phyloP scores from a whole-genome alignment of 1,140 invertebrate genomes.

The Diploscapter pachys region DNA sequence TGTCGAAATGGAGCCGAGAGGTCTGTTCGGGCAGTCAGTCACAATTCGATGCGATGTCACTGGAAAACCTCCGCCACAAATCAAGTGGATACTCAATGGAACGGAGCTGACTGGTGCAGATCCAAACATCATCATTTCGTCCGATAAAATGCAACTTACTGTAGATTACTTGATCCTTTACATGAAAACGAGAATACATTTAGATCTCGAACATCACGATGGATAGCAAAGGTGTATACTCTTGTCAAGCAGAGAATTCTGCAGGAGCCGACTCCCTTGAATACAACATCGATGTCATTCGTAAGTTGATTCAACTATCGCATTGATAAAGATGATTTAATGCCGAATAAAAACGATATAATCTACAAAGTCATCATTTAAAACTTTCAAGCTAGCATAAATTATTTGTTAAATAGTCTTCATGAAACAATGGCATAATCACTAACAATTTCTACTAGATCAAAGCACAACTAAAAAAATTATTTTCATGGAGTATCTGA shows the following conservation, averaged over 20 bases:
- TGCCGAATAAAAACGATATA: no score
- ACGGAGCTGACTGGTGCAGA: conserved; percentile 34
- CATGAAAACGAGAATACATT: conserved; percentile 17
- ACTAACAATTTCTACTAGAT: no score
- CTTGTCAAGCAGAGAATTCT: conserved; percentile 45
- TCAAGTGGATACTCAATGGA: conserved; percentile 47
- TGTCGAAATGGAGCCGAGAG: conserved; percentile 46
- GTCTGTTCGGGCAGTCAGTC: conserved; percentile 47
- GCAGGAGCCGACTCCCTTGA: conserved; percentile 48
- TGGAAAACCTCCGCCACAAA: conserved; percentile 48
- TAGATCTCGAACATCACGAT: conserved; percentile 53
- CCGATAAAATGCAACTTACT: conserved; percentile 35
- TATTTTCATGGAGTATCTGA: no score
- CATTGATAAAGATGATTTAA: not conserved
- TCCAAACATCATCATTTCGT: conserved; percentile 32
- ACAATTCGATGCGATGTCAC: conserved; percentile 48
- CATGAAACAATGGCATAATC: no score
- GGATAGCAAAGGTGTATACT: conserved; percentile 49
- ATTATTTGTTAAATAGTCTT: no score
- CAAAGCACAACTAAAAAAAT: no score
- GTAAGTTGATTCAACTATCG: conserved; percentile 30
- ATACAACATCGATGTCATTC: conserved; percentile 51
- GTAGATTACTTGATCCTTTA: conserved; percentile 2
- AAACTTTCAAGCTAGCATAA: no score
- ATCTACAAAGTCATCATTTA: no score